Base-by-base conservation (phyloP, 2,113 vertebrate species). In the Corythoichthys haematopterus region DNA sequence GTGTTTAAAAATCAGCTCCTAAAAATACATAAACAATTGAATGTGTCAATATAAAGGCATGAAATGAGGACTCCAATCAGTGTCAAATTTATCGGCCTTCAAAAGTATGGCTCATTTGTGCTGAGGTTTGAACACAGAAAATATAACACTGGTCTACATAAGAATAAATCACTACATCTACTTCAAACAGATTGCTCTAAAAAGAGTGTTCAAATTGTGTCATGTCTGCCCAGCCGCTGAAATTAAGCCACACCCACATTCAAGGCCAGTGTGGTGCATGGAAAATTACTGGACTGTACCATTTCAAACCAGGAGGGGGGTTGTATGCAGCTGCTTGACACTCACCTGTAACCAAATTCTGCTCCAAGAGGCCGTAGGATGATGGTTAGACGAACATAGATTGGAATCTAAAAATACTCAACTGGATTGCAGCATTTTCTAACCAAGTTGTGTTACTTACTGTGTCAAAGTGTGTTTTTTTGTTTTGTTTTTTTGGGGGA, bases 251-350 rank as follows among this genome's bases (percentile, higher is more conserved):
- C 85, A 85, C 85, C 87, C 78, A 87, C 77, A 80, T 78, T 57
- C 64, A 65, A 75, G 73, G 64, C 52, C 71, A 77, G 60, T 74
- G 72, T 74, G 79, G 68, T 6, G 50, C 69, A 82, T 88, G 85
- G 88, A 88, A 90, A 88, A 88, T 77, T 81, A 90, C 88, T 85
- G 79, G 80, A 33, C 69, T 80, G 76, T 81, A 89, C 88, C 87
- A 90, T 45, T 80, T 76, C 48, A 52, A 35, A 47, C 70, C 37
- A 74, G 52, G n/a, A 68, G 72, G 76, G 77, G 80, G 33, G 43
- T 64, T 16, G 16, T 40, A 68, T 81, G 67, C 66, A 72, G 64
- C 45, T 74, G 36, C 47, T 65, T 73, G 36, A 59, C 72, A 47
- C 12, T 64, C 47, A 53, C 52, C 10, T 61, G 16, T 12, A 45